phyloP scores from a whole-genome alignment of 1,140 invertebrate genomes.

The Aricia agestis region DNA sequence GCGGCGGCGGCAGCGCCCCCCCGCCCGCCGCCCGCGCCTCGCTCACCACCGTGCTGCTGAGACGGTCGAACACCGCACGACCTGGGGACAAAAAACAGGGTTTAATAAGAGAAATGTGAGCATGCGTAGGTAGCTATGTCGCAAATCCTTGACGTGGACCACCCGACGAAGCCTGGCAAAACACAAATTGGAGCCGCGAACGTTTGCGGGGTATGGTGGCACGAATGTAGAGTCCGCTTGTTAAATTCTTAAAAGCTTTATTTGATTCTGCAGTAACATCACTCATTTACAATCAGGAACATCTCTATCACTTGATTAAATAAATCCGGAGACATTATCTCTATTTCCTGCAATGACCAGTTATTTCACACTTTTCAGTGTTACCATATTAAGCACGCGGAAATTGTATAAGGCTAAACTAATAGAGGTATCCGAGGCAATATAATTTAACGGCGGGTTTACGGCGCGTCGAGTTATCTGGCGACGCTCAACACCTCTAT shows the following conservation, averaged over 20 bases:
- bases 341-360: background rate
- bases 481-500: background rate
- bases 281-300: too few relatives aligned
- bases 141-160: too few relatives aligned
- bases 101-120: background rate
- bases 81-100: constrained; percentile 31
- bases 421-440: background rate
- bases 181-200: too few relatives aligned
- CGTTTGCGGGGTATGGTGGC: too few relatives aligned
- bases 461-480: background rate
- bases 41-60: constrained; percentile 49
- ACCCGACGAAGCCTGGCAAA: too few relatives aligned
- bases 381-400: background rate
- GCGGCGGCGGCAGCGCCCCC: constrained; percentile 84
- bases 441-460: background rate
- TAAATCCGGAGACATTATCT: too few relatives aligned
- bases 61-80: constrained; percentile 55
- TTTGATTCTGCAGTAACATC: too few relatives aligned
- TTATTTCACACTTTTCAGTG: background rate
- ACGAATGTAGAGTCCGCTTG: too few relatives aligned
- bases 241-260: too few relatives aligned
- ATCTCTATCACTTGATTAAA: too few relatives aligned
- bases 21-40: constrained; percentile 36
- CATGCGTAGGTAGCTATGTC: too few relatives aligned
- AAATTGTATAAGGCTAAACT: background rate